These are phyloP conservation scores for Harpalus rubripes DNA, from an alignment of 2,888 invertebrate genomes.

Conservation along the genomic window DNA sequence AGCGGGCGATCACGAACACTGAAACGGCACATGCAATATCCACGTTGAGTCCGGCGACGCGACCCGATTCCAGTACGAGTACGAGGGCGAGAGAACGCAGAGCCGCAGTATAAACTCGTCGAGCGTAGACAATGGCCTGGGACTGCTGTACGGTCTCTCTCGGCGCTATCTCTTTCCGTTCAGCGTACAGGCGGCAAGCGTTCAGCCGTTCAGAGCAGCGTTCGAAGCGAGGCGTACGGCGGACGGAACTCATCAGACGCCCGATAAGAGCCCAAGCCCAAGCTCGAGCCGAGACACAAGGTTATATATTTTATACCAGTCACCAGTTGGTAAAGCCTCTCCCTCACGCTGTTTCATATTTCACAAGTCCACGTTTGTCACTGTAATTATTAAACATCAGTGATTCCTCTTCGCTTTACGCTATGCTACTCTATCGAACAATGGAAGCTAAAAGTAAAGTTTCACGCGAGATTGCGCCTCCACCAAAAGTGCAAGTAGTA, in stretches of 20 bases:
- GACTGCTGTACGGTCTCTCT: slow-evolving; percentile 16
- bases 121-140: slow-evolving; percentile 45
- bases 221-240: slow-evolving; percentile 27
- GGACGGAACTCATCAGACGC: slow-evolving; percentile 54
- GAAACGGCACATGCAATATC: slow-evolving; percentile 48
- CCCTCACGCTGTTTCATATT: slow-evolving; percentile 21
- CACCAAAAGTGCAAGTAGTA: slow-evolving; percentile 21
- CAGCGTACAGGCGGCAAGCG: not conserved
- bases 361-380: slow-evolving; percentile 33
- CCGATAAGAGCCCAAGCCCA: slow-evolving; percentile 28
- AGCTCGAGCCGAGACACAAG: slow-evolving; percentile 39
- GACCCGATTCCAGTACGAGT: slow-evolving; percentile 39
- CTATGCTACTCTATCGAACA: not conserved
- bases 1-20: slow-evolving; percentile 30
- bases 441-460: slow-evolving; percentile 18
- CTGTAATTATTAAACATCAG: slow-evolving; percentile 44
- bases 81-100: slow-evolving; percentile 7
- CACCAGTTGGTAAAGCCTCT: slow-evolving; percentile 17
- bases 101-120: slow-evolving; percentile 47
- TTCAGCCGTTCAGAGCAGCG: slow-evolving; percentile 3
- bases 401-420: not conserved
- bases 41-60: slow-evolving; percentile 29
- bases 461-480: slow-evolving; percentile 15
- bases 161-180: slow-evolving; percentile 40
- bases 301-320: slow-evolving; percentile 50